Base-by-base conservation (phyloP, 2,113 vertebrate genomes). In the Aythya baeri region DNA sequence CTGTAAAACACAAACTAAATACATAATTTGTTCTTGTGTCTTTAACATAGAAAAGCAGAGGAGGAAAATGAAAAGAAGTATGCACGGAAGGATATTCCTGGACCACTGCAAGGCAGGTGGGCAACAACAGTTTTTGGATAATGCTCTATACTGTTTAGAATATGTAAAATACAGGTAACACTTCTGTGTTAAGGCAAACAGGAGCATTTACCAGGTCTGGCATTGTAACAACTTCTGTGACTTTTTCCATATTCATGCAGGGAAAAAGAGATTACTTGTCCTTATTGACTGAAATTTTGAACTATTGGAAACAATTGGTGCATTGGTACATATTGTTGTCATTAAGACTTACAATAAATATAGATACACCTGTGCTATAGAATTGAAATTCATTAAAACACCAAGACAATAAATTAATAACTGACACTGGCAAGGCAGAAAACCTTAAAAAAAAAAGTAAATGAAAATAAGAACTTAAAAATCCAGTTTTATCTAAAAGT, bases 51-150 rank as follows among this genome's bases (percentile, higher is more conserved):
- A 94, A 98, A 98, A 96, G 55, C 46, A 25, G 98, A 98, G 41
- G 97, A 98, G 31, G 98, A 98, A 89, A 95, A 97, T 85, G 99
- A 98, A 67, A 98, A 94, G 72, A 98, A 93, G 61, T 96, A 98
- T 59, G 73, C 92, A 57, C 97, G 99, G 85, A 98, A 97, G 85
- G 99, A 98, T 96, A 99, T 99, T 95, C 99, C 99, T 44, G 99
- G 99, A 74, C 99, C 99, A 7, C 98, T 99, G 72, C 99, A 99
- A 96, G 99, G 98, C 98, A 99, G 99, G 99, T 99, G 98, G 94
- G 98, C 94, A 65, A 50, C 70, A 94, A 2, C 70, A 38, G 20
- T 23, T 78, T 77, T 75, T 59, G 41, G 16, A 71, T 61, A 66
- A 32, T 18, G 49, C n/a, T 75, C 18, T 91, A 32, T 49, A 61